phyloP scores from a whole-genome alignment of 2,113 vertebrate genomes.

The Amphiprion percula region DNA sequence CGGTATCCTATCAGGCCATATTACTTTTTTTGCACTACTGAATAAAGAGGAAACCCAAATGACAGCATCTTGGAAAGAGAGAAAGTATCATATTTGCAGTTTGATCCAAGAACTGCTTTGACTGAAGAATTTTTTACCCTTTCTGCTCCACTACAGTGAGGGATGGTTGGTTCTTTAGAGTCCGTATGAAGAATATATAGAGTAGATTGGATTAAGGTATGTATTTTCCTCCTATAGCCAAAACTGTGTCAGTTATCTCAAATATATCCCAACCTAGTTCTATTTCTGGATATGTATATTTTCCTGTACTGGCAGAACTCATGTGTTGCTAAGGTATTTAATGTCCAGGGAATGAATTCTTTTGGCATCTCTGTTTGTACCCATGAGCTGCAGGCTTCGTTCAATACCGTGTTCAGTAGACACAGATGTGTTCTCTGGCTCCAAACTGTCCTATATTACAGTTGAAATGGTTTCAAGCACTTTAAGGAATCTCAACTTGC shows the following conservation, averaged over 20 bases:
- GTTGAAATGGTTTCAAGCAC: conserved; percentile 28
- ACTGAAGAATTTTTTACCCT: conserved; percentile 21
- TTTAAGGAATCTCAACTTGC: conserved; percentile 13
- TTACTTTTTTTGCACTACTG: conserved; percentile 7
- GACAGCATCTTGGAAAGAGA: conserved; percentile 28
- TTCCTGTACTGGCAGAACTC: conserved; percentile 1
- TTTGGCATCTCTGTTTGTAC: neutral
- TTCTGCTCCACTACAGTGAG: conserved; percentile 4
- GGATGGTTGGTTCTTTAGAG: conserved; percentile 29
- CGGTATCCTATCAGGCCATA: neutral
- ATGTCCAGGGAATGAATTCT: neutral
- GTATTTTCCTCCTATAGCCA: neutral
- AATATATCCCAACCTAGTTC: neutral
- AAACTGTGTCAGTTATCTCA: neutral
- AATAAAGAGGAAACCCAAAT: conserved; percentile 11
- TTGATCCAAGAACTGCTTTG: conserved; percentile 27
- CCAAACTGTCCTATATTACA: neutral
- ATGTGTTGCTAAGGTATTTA: conserved; percentile 3
- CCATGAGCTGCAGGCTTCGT: conserved; percentile 13
- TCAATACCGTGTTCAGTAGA: neutral
- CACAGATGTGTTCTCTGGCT: conserved; percentile 52
- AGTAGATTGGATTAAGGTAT: conserved; percentile 13
- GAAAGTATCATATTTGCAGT: conserved; percentile 20
- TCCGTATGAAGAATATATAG: conserved; percentile 12
- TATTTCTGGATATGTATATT: neutral